These are phyloP conservation scores for Paradoxurus hermaphroditus DNA, from an alignment of 2,113 vertebrate genomes.

Conservation along the genomic window DNA sequence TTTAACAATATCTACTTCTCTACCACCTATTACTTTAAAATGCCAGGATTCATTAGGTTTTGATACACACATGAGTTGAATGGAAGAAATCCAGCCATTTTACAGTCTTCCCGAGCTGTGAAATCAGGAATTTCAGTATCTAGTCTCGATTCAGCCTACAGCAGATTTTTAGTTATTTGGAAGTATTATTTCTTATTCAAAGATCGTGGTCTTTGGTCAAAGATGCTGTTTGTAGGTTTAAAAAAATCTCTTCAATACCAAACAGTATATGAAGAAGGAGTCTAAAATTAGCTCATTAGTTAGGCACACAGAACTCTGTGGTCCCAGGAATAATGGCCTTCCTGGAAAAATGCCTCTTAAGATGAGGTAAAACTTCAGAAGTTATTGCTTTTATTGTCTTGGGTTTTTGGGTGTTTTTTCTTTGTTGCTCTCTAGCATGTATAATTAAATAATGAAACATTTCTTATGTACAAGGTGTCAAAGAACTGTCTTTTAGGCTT, in stretches of 20 bases:
- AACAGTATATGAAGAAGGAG: not conserved
- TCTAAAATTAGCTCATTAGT: not conserved
- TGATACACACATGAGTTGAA: not conserved
- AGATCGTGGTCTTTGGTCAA: constrained; percentile 17
- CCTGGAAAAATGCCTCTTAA: not conserved
- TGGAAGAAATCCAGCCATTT: not conserved
- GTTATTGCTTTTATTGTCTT: not conserved
- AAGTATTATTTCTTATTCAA: constrained; percentile 12
- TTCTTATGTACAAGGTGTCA: not conserved
- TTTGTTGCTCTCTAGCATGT: not conserved
- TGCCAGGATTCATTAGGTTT: not conserved
- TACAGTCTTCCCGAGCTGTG: not conserved
- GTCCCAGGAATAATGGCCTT: not conserved
- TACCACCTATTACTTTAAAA: not conserved
- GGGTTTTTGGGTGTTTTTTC: not conserved
- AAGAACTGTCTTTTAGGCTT: not conserved
- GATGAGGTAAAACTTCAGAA: not conserved
- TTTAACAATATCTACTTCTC: not conserved
- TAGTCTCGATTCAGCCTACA: not conserved
- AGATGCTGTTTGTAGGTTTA: constrained; percentile 44
- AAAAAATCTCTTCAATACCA: constrained; percentile 8
- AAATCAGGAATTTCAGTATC: not conserved
- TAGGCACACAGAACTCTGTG: not conserved
- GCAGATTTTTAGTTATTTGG: not conserved
- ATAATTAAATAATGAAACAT: not conserved